Percentiles rank a stretch among this genome's conserved stretches.
Conservation (phyloP, 2,797 vertebrate genomes). For the Austrolebias charrua region DNA sequence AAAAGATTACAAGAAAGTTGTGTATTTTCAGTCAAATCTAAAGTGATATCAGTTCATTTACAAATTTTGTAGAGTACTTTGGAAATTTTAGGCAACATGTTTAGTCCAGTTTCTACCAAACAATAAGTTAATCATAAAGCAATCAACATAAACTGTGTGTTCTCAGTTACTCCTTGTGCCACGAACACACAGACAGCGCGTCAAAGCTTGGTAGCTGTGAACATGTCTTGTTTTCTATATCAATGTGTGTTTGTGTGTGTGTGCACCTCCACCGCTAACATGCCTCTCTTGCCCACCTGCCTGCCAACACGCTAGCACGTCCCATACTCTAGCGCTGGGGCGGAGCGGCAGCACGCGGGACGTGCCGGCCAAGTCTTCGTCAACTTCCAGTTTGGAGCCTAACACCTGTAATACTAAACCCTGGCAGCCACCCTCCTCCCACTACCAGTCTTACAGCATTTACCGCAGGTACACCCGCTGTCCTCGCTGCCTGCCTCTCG, state of each 20-base stretch:
- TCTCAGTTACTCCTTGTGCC: slow-evolving; percentile 28
- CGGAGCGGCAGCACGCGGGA: slow-evolving; percentile 86
- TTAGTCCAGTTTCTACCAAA: too few species aligned
- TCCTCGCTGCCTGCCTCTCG: slow-evolving; percentile 39
- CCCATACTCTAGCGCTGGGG: slow-evolving; percentile 85
- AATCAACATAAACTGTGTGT: too few species aligned
- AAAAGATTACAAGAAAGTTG: too few species aligned
- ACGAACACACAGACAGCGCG: slow-evolving; percentile 38
- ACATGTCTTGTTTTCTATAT: slow-evolving; percentile 48
- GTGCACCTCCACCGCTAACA: slow-evolving; percentile 71
- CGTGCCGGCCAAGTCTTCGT: slow-evolving; percentile 86
- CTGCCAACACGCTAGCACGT: slow-evolving; percentile 78
- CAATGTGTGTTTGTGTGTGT: slow-evolving; percentile 57
- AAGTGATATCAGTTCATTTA: too few species aligned
- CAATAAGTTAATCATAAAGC: neutral
- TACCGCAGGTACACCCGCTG: slow-evolving; percentile 81
- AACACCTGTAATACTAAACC: slow-evolving; percentile 85
- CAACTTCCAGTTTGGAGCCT: slow-evolving; percentile 86
- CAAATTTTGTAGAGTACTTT: too few species aligned
- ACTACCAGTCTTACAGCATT: slow-evolving; percentile 86
- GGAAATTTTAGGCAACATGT: too few species aligned
- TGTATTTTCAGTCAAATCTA: too few species aligned
- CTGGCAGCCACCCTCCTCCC: slow-evolving; percentile 81
- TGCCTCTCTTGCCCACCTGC: slow-evolving; percentile 74
- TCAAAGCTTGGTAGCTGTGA: slow-evolving; percentile 47